phyloP scores from a whole-genome alignment of 2,113 vertebrate genomes.

The Cephalopterus ornatus region DNA sequence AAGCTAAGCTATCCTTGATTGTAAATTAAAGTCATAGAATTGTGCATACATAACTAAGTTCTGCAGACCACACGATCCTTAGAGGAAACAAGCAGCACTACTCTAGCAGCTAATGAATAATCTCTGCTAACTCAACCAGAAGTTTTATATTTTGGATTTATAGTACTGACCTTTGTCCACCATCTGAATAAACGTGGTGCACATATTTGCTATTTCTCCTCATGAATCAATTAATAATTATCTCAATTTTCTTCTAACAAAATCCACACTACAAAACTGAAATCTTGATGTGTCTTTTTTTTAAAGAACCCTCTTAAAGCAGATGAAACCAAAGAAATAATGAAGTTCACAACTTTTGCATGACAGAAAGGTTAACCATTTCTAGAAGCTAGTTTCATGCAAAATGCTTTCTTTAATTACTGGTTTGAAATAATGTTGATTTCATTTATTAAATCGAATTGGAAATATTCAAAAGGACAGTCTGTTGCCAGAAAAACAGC shows the following conservation, averaged over 20 bases:
- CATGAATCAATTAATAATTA: neutral
- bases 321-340: neutral
- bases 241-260: neutral
- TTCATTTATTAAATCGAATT: neutral
- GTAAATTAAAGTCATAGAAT: neutral
- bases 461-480: neutral
- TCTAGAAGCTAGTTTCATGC: neutral
- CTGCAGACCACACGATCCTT: neutral
- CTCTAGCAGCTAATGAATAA: neutral
- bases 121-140: neutral
- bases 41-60: neutral
- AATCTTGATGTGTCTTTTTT: neutral
- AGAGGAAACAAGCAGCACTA: neutral
- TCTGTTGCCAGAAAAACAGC: neutral
- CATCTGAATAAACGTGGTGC: accelerated
- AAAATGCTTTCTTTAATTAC: neutral
- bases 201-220: neutral
- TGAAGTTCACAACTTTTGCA: neutral
- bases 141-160: neutral
- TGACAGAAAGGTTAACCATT: neutral
- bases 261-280: neutral
- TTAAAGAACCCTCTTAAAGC: neutral
- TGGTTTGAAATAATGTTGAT: neutral
- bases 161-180: neutral
- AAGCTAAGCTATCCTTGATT: neutral